Evolutionary conservation across 1,140 invertebrate species (phyloP), one percentile per base, ranked within the genome.

Genomic region (Drosophila kikkawai): DNA sequence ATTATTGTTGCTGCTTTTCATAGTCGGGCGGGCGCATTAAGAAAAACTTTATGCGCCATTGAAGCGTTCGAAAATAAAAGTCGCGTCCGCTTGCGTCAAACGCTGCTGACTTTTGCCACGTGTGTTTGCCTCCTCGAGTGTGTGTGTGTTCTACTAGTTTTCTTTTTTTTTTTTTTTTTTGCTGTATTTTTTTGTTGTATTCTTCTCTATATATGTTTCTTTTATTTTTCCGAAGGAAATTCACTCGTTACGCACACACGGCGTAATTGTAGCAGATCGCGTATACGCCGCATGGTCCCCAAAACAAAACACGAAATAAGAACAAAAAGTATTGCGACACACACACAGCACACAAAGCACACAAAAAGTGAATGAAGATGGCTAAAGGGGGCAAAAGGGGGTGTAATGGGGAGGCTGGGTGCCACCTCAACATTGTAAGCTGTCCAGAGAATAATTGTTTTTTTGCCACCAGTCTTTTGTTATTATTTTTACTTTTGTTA

Each of bases 1-100:
- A 90, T 88, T 88, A 90, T 88, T 88, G 84, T 90, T 88, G 82
- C 80, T 88, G 84, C 50, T 75, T 73, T 88, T 84, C 85, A 84
- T 88, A 87, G 80, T 88, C 84, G 85, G 85, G 85, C 84, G 65
- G 84, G 81, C 70, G 70, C 85, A 88, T 88, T 88, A 90, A 84
- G 85, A 75, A 88, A 88, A 88, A 90, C 85, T 88, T 88, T 88
- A 88, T 87, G 84, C 84, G 84, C 84, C 84, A 88, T 88, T 90
- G 85, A 88, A 88, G 84, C 84, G 85, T 90, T 88, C 77, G 84
- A 88, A 88, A 88, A 88, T 88, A 88, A 88, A 88, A 88, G 84
- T 90, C 84, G 85, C 81, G 74, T 74, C 67, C 81, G 74, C 85
- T 87, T 88, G 68, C 84, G 84, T 87, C 83, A 88, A 88, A 80